Base-by-base conservation (phyloP, 2,888 invertebrate species). In the Stegana nigrithorax region DNA sequence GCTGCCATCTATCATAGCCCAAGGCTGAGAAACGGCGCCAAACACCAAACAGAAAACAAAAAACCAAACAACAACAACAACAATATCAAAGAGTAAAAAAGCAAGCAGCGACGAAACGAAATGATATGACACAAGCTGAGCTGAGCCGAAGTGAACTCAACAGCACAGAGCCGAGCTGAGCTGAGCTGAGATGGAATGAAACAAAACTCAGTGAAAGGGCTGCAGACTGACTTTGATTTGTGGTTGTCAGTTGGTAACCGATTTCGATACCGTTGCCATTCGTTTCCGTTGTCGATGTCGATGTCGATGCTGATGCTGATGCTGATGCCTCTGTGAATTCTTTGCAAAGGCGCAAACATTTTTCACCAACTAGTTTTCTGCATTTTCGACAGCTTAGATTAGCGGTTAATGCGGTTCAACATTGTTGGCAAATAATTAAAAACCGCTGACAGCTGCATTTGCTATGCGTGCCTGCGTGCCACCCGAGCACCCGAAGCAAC, bases 401-500 rank as follows among this genome's bases (percentile, higher is more conserved):
- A 51, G 51, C 12, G 51, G 51, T 51, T 51, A 51, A 51, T 51
- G 51, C 19, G 51, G 51, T 51, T 10, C 14, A 14, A 51, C 51
- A 51, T 71, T 67, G 65, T 62, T 64, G 64, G 44, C 50, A 57
- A 62, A 72, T 72, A 72, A 72, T 72, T 72, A 73, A 67, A 70
- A 72, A 67, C 67, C 67, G 72, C 67, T 70, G 71, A 68, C 70
- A 72, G 71, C 70, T 72, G 63, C 12, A 27, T 29, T 51, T 51
- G 4, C 12, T 12, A 23, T 29, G 29, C 29, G 10, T 10, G 10
- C 29, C n/a, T n/a, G n/a, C n/a, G n/a, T n/a, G n/a, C n/a, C n/a
- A n/a, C n/a, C n/a, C n/a, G n/a, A n/a, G n/a, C n/a, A n/a, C n/a
- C n/a, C n/a, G n/a, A n/a, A n/a, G n/a, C n/a, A n/a, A n/a, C n/a